phyloP scores from a whole-genome alignment of 2,113 vertebrate genomes.

The Shinisaurus crocodilurus region DNA sequence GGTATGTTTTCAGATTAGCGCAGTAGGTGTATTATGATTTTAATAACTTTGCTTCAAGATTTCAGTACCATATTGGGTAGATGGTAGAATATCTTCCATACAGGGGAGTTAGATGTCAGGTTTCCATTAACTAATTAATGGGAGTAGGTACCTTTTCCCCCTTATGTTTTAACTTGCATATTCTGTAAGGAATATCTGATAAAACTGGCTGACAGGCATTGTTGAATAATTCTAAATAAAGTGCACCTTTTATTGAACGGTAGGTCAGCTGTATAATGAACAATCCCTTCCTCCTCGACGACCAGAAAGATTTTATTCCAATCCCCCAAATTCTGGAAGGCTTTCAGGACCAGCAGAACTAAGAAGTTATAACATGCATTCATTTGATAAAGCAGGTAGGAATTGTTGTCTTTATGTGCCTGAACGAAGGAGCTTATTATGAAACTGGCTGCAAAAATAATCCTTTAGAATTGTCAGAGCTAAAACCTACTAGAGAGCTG shows the following conservation, averaged over 20 bases:
- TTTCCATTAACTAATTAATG: neutral
- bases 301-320: slow-evolving; percentile 80
- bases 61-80: neutral
- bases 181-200: neutral
- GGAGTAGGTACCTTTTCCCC: too few species aligned
- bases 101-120: neutral
- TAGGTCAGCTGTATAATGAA: slow-evolving; percentile 87
- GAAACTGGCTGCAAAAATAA: neutral
- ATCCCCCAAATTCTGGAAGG: slow-evolving; percentile 80
- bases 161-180: neutral
- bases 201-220: neutral
- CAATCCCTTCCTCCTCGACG: slow-evolving; percentile 80
- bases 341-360: slow-evolving; percentile 82
- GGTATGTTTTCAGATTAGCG: too few species aligned
- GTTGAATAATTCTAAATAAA: slow-evolving; percentile 17
- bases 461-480: neutral
- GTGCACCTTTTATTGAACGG: slow-evolving; percentile 46
- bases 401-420: neutral
- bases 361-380: slow-evolving; percentile 72
- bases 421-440: neutral
- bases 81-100: neutral
- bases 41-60: neutral
- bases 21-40: neutral
- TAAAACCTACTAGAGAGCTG: neutral
- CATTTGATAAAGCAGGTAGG: slow-evolving; percentile 83